A percentile compares a stretch with the other conserved stretches of the same genome.
These are phyloP conservation scores for Argynnis bischoffii DNA, from an alignment of 2,888 invertebrate genomes.

Conservation along the genomic window DNA sequence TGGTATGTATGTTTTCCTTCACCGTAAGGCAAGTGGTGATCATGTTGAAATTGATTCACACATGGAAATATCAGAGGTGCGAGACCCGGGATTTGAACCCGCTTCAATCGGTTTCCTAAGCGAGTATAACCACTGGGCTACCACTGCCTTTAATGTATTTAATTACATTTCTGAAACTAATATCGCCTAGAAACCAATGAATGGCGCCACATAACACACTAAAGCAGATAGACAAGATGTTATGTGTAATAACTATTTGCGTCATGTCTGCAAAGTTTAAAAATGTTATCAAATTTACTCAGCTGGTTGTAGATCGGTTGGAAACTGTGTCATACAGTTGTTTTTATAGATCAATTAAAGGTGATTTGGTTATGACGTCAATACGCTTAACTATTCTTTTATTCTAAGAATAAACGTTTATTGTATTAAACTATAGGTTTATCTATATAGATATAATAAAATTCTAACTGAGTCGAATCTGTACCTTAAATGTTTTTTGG, in stretches of 20 bases:
- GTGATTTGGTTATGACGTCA: conserved; percentile 39
- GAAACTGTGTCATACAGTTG: conserved; percentile 41
- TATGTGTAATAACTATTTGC: conserved; percentile 17
- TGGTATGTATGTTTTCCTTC: too few relatives aligned
- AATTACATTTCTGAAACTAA: background rate
- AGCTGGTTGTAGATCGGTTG: conserved; percentile 25
- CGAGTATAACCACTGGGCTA: too few relatives aligned
- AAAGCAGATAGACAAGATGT: background rate
- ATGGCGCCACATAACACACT: background rate
- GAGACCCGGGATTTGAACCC: too few relatives aligned
- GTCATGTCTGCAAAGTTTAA: conserved; percentile 24
- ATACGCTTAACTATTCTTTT: conserved; percentile 29
- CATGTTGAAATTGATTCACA: too few relatives aligned
- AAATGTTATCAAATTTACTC: conserved; percentile 36
- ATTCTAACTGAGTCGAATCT: too few relatives aligned
- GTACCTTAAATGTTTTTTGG: too few relatives aligned
- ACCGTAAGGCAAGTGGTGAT: too few relatives aligned
- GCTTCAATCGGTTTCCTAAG: too few relatives aligned
- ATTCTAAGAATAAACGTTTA: background rate
- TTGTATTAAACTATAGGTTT: conserved; percentile 4
- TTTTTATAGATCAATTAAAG: conserved; percentile 40
- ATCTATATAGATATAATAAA: too few relatives aligned
- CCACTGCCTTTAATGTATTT: too few relatives aligned
- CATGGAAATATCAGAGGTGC: too few relatives aligned
- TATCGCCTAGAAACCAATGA: conserved; percentile 3